Evolutionary conservation across 2,797 vertebrate species (phyloP), one percentile per base, ranked within the genome.

Genomic region (Chelon labrosus): DNA sequence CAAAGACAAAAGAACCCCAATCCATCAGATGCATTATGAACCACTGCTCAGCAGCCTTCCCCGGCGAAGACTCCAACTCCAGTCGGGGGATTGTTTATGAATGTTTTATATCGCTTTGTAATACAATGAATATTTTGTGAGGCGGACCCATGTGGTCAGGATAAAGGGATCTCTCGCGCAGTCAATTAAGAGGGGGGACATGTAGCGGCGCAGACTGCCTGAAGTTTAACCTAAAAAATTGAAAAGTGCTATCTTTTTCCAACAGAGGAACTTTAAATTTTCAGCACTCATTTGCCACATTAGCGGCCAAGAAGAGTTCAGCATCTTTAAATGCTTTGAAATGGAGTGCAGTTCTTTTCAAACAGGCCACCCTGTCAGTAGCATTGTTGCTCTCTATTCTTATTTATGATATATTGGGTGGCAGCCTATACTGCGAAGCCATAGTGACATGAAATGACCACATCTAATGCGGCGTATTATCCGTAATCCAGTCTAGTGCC

Each of bases 1-100:
- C 88, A 91, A 92, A 92, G 90, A 91, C 84, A 79, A 81, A 87
- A 85, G 81, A 79, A 82, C 59, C 81, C 61, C 74, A 64, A 82
- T 80, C 83, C 81, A 84, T 92, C 89, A 82, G 64, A 88, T 80
- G 74, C 74, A 80, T 89, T 84, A 77, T 76, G 70, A 85, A 77
- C 49, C 57, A 42, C 51, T 19, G 58, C 59, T 73, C 66, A 35
- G 80, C 77, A 46, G 74, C 67, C 62, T 38, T 70, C 56, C 58
- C 9, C 4, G 47, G 51, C 31, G 38, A 73, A 80, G 79, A 85
- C 65, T 9, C 61, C 0, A 35, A 67, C 78, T 87, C 85, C 87
- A 89, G 53, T 41, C n/a, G 16, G 73, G 31, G 78, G 74, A 85
- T 83, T 88, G 69, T 85, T 79, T 82, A 85, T 90, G 70, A 91